Conservation (phyloP, 2,113 vertebrate genomes). For the Mellivora capensis region DNA sequence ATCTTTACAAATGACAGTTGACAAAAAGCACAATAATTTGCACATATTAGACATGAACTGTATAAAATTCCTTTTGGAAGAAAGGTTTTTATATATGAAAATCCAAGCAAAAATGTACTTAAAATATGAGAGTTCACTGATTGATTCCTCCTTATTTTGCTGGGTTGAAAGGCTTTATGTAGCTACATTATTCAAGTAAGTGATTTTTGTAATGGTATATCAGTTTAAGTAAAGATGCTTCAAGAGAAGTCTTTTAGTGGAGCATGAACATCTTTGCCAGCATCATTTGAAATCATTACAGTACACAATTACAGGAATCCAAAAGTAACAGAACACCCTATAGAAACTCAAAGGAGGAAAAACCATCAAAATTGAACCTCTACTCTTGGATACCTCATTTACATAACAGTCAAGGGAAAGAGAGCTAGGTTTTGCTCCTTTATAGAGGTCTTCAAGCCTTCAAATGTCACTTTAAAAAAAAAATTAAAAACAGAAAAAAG, state of each 20-base stretch:
- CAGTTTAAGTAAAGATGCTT: not conserved
- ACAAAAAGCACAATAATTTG: constrained; percentile 58
- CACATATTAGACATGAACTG: constrained; percentile 55
- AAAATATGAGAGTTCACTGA: not conserved
- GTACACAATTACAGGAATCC: not conserved
- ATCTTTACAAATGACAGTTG: constrained; percentile 58
- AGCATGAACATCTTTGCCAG: not conserved
- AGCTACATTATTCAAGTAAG: not conserved
- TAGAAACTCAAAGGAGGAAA: not conserved
- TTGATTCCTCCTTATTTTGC: constrained; percentile 23
- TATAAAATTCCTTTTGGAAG: constrained; percentile 50
- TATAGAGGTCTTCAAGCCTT: not conserved
- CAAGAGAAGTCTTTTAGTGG: not conserved
- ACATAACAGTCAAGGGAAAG: not conserved
- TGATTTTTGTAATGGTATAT: not conserved
- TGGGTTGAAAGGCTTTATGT: not conserved
- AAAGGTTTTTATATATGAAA: constrained; percentile 49
- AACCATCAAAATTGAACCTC: not conserved
- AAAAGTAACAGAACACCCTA: not conserved
- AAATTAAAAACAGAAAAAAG: not conserved
- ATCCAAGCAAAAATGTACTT: constrained; percentile 8
- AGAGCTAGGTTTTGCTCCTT: not conserved
- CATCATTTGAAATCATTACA: not conserved
- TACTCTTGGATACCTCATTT: not conserved
- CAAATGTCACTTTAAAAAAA: not conserved